Base-by-base conservation (phyloP, 1,140 invertebrate genomes). In the Pseudoatta argentina region DNA sequence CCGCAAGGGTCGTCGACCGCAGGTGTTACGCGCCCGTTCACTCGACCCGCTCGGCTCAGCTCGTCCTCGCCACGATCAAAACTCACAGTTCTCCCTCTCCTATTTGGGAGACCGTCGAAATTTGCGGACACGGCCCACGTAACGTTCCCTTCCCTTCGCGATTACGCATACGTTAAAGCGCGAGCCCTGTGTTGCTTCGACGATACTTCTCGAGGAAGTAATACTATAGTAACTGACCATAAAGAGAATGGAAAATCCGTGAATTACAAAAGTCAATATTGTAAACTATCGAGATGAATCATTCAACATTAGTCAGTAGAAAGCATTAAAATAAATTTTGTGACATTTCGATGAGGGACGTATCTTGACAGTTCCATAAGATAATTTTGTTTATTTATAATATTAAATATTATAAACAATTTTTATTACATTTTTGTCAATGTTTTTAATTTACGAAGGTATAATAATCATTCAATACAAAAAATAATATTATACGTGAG, bases 1-100 rank as follows among this genome's bases (percentile, higher is more conserved):
- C 88, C 91, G 90, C 91, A 88, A 93, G 92, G 94, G 93, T 95
- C 94, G 91, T 94, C 92, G 94, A 95, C 94, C 94, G 94, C 94
- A 95, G 94, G 94, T 95, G 94, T 93, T 93, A 91, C 86, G 81
- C 89, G 86, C 76, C 86, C 78, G 86, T 81, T 87, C 75, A 77
- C 34, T 91, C 85, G 88, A 55, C 75, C 86, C 88, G 88, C 91
- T 89, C 73, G 67, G 83, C 61, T 76, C 75, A 7, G 86, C 82
- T 92, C 79, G 85, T 88, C 90, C 91, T 91, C 86, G 76, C 39
- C 77, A 30, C 72, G 87, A 76, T 85, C 87, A 85, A 89, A 92
- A 91, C 86, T 90, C 77, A 73, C 86, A 83, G 66, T 88, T 57
- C 88, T 86, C 89, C 87, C 86, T 89, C 86, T 91, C 69, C 86